Percentiles rank a stretch among this genome's conserved stretches.
These are phyloP conservation scores for Catharus fuscescens DNA, from an alignment of 2,113 vertebrate genomes.

Conservation along the genomic window DNA sequence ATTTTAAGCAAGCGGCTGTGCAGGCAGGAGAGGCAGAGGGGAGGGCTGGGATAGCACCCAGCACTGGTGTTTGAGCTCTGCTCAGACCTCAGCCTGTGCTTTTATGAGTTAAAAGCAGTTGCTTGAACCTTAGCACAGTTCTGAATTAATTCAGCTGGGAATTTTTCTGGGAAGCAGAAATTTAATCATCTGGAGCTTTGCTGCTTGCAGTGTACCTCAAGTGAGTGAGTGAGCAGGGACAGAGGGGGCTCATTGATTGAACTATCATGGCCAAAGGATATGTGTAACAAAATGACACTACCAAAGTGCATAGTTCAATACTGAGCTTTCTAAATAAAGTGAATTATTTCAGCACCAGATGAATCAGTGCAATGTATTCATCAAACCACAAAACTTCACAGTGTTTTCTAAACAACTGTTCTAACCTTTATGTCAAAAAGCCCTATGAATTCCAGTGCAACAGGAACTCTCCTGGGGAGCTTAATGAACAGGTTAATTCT, in stretches of 20 bases:
- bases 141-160: not conserved
- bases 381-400: not conserved
- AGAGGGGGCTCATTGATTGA: not conserved
- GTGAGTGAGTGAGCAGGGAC: fast-evolving
- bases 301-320: not conserved
- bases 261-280: not conserved
- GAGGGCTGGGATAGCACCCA: not conserved
- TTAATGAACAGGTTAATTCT: not conserved
- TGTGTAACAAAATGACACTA: not conserved
- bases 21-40: not conserved
- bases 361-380: not conserved
- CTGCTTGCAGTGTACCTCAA: not conserved
- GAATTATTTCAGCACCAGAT: not conserved
- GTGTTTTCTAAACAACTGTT: not conserved
- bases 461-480: not conserved
- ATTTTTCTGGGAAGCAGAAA: not conserved
- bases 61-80: not conserved
- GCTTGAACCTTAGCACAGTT: not conserved
- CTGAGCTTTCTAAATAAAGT: not conserved
- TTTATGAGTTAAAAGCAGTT: not conserved
- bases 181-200: not conserved
- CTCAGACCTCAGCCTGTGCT: not conserved
- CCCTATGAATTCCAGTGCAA: not conserved
- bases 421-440: constrained; percentile 5
- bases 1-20: constrained; percentile 19